Percentiles rank a stretch among this genome's conserved stretches.
Conservation (phyloP, 2,888 invertebrate species). For the Cyclophora albipunctata region DNA sequence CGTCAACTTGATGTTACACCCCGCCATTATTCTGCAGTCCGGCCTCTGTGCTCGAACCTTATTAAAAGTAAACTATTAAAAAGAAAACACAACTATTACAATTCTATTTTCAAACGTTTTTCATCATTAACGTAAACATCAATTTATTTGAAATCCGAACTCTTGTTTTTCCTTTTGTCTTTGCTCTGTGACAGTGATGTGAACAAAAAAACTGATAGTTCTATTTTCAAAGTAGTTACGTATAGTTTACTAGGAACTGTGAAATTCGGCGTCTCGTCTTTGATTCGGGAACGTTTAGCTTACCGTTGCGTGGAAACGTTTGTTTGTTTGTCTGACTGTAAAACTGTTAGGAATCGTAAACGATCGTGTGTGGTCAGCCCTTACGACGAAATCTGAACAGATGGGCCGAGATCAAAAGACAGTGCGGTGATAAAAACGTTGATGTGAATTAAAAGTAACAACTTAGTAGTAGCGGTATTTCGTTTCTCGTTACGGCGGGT, state of each 20-base stretch:
- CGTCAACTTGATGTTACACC: conserved; percentile 30
- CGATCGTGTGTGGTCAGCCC: conserved; percentile 73
- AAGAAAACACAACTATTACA: too few relatives aligned
- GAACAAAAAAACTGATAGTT: conserved; percentile 23
- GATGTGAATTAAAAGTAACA: conserved; percentile 67
- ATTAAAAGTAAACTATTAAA: too few relatives aligned
- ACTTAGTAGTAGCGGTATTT: conserved; percentile 42
- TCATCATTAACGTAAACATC: too few relatives aligned
- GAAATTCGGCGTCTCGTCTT: conserved; percentile 56
- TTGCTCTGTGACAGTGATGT: conserved; percentile 10
- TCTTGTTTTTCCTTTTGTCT: neutral
- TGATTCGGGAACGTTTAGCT: conserved; percentile 52
- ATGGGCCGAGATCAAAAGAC: conserved; percentile 70
- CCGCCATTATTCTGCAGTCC: conserved; percentile 14
- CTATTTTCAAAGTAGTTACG: conserved; percentile 35
- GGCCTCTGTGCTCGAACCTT: too few relatives aligned
- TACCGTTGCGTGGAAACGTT: conserved; percentile 60
- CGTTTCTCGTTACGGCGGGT: conserved; percentile 31
- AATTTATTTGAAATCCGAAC: too few relatives aligned
- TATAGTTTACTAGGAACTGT: conserved; percentile 41
- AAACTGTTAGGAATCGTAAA: conserved; percentile 71
- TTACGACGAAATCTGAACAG: conserved; percentile 73
- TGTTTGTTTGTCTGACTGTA: conserved; percentile 71
- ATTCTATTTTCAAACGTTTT: too few relatives aligned
- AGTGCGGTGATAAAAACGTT: conserved; percentile 63